Conservation (phyloP, 2,888 invertebrate genomes). For the Ellobium chinense region DNA sequence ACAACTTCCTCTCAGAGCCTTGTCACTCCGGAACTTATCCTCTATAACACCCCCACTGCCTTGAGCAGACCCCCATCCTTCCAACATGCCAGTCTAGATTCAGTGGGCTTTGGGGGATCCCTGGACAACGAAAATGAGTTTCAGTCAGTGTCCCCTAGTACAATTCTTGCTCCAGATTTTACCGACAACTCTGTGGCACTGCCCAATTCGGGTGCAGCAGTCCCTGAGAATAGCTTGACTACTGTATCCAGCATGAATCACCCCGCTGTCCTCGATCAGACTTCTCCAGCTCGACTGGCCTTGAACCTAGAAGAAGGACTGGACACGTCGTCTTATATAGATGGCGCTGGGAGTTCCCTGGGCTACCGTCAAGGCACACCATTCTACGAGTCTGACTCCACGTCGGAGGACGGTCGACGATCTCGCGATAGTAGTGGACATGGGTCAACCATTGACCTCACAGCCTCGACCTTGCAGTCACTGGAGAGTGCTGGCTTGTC, state of each 20-base stretch:
- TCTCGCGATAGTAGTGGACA: slow-evolving; percentile 19
- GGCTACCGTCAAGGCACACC: background rate
- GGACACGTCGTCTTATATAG: background rate
- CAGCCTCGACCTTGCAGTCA: background rate
- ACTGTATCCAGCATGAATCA: background rate
- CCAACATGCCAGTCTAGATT: background rate
- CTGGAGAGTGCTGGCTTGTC: background rate
- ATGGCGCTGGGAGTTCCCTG: background rate
- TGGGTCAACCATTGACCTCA: slow-evolving; percentile 23
- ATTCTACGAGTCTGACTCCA: slow-evolving; percentile 28
- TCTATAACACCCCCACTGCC: slow-evolving; percentile 7
- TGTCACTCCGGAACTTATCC: slow-evolving; percentile 18
- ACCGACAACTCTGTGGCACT: background rate
- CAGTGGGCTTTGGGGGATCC: background rate
- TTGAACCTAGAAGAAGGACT: background rate
- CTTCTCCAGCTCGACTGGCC: background rate
- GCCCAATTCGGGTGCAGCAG: background rate
- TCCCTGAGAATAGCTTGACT: background rate
- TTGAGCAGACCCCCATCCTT: slow-evolving; percentile 5
- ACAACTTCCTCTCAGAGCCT: background rate
- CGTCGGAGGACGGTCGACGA: slow-evolving; percentile 27
- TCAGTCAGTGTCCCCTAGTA: background rate
- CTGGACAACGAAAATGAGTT: background rate
- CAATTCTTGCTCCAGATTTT: background rate
- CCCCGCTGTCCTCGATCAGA: background rate